Evolutionary conservation across 1,140 invertebrate species (phyloP).

Genomic region (Cotesia chilonis): DNA sequence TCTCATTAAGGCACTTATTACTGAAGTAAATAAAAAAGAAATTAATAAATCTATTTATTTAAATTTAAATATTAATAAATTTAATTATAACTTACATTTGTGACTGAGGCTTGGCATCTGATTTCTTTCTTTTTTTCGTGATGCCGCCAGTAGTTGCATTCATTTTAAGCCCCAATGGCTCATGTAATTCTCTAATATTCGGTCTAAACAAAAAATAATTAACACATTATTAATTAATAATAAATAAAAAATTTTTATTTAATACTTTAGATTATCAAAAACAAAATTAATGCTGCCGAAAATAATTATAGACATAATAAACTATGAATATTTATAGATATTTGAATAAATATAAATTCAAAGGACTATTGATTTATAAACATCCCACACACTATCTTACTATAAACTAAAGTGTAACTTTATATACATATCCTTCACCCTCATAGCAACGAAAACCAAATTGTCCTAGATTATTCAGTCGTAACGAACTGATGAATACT

Average conservation of each 20-base stretch:
- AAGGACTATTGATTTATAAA: too few relatives aligned
- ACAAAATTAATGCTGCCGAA: too few relatives aligned
- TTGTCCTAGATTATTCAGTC: constrained; percentile 32
- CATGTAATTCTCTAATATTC: constrained; percentile 82
- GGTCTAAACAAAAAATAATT: constrained; percentile 68
- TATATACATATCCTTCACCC: not conserved
- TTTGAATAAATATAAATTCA: too few relatives aligned
- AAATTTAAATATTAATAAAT: not conserved
- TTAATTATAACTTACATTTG: constrained; percentile 75
- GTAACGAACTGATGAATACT: constrained; percentile 29
- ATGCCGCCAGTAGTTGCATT: constrained; percentile 77
- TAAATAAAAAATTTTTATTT: too few relatives aligned
- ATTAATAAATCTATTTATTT: not conserved
- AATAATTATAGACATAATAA: not conserved
- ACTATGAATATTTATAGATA: constrained; percentile 31
- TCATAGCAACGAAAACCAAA: constrained; percentile 26
- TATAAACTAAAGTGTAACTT: constrained; percentile 7
- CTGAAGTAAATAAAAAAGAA: constrained; percentile 26
- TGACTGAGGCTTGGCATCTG: constrained; percentile 81
- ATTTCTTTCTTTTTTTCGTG: constrained; percentile 84
- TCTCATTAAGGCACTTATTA: constrained; percentile 95
- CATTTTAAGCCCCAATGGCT: constrained; percentile 86
- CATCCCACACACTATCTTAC: too few relatives aligned
- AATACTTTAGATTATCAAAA: too few relatives aligned
- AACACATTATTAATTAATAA: constrained; percentile 17